Evolutionary conservation across 2,888 invertebrate genomes (phyloP), one percentile per base, ranked within the genome.

Genomic region (Tholera decimalis): DNA sequence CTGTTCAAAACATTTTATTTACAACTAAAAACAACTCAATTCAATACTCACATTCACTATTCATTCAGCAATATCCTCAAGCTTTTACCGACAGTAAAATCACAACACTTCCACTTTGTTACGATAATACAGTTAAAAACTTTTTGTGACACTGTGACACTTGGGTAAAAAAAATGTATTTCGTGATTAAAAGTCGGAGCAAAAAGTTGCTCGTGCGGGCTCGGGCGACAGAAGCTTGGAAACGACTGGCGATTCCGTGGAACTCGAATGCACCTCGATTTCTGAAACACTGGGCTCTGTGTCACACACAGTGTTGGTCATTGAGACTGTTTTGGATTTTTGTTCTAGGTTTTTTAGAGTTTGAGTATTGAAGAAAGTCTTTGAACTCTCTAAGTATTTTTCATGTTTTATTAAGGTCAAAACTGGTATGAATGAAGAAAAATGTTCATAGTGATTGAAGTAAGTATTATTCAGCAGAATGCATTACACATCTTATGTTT

Each of bases 171-270:
- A 75, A 61, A 61, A 73, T 58, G 72, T 71, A 75, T 72, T 59
- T 72, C 77, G 81, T 65, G 73, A 58, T 79, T 74, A 62, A 50
- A 53, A 59, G 51, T 58, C 54, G 63, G 57, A 69, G 72, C 73
- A 68, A 77, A 76, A 71, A 71, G 57, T 73, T 73, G 73, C 64
- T 73, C 68, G 75, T 80, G 77, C 85, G 85, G 58, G 83, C 65
- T 78, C 22, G 56, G 65, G 39, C 68, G 69, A 60, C 81, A 76
- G 79, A 75, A 80, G 85, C 80, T 77, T 73, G 60, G 62, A 61
- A 68, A 62, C 83, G 71, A 87, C 86, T 86, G 84, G 66, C 83
- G 76, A 56, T 58, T 53, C 57, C 43, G 57, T 61, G 70, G 73
- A 67, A 73, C 64, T 71, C 30, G 41, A 59, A 54, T 39, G 24